Percentiles rank a stretch among this genome's conserved stretches.
phyloP scores from a whole-genome alignment of 2,113 vertebrate species.

The Mustelus asterias region DNA sequence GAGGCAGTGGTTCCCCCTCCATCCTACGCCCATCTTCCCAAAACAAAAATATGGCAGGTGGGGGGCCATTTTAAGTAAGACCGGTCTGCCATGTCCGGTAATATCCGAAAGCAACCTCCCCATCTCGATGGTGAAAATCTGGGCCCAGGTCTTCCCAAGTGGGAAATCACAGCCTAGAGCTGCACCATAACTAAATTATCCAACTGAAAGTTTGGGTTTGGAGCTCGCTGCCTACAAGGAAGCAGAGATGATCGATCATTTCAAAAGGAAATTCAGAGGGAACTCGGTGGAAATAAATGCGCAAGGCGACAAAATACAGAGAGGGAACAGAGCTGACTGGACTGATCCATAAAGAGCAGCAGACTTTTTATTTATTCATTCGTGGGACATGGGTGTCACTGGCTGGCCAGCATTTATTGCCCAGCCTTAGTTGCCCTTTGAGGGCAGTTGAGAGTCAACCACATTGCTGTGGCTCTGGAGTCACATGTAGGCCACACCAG shows the following conservation, averaged over 20 bases:
- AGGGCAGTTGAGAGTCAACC: no score
- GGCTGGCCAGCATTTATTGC: no score
- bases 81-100: not conserved
- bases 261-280: not conserved
- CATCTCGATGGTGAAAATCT: not conserved
- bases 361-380: no score
- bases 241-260: not conserved
- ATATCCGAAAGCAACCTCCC: not conserved
- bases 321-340: not conserved
- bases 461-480: no score
- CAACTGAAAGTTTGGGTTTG: not conserved
- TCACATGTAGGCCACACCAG: no score
- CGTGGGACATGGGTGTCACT: no score
- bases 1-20: not conserved
- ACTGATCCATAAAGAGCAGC: no score
- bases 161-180: not conserved
- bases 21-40: no score
- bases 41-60: no score
- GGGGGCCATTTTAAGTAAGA: no score
- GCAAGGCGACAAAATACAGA: not conserved
- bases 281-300: not conserved
- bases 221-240: not conserved
- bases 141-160: not conserved
- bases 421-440: no score
- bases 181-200: not conserved